Evolutionary conservation across 2,113 vertebrate species (phyloP).

Genomic region (Myxocyprinus asiaticus): DNA sequence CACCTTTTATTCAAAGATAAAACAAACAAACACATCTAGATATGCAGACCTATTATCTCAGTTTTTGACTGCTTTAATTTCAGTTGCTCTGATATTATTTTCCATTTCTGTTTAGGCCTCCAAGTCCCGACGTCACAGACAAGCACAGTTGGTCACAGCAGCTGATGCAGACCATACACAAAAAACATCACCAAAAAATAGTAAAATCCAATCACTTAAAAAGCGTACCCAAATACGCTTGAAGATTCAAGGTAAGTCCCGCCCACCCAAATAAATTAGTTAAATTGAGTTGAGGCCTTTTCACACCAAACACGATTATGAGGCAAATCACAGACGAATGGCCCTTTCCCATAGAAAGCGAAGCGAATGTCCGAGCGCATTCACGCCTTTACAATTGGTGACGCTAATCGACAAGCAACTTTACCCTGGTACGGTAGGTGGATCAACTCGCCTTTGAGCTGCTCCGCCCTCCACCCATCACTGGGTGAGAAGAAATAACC

Average conservation of each 20-base stretch:
- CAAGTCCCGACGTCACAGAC: conserved; percentile 87
- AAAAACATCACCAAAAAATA: background rate
- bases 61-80: background rate
- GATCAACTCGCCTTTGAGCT: too few species aligned
- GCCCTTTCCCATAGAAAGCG: too few species aligned
- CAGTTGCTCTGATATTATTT: background rate
- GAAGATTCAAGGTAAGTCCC: conserved; percentile 22
- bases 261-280: background rate
- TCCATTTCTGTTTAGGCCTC: conserved; percentile 68
- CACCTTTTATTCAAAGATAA: background rate
- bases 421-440: too few species aligned
- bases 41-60: too few species aligned
- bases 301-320: too few species aligned
- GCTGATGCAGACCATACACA: conserved; percentile 44
- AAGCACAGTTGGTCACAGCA: conserved; percentile 74
- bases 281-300: background rate
- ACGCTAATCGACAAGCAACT: too few species aligned
- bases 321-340: too few species aligned
- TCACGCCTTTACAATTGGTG: too few species aligned
- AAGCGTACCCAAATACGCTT: conserved; percentile 1
- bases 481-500: too few species aligned
- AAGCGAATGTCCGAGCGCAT: too few species aligned
- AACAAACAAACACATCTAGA: background rate
- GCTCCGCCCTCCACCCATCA: too few species aligned
- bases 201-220: conserved; percentile 34